These are phyloP conservation scores for Hormaphis cornu DNA, from an alignment of 1,140 invertebrate species.

Conservation along the genomic window DNA sequence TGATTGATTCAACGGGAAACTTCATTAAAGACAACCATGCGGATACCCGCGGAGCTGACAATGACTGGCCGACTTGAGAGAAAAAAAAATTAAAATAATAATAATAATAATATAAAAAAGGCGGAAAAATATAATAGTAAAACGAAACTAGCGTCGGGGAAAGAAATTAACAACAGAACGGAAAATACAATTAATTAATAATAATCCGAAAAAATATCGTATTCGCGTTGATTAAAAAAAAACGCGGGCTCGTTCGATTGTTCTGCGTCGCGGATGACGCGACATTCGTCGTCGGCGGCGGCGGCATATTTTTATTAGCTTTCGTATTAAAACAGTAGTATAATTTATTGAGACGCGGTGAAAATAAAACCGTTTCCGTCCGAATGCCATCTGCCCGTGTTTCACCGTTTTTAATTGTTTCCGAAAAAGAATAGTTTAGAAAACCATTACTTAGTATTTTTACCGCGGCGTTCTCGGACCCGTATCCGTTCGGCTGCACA, in stretches of 20 bases:
- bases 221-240: slow-evolving; percentile 25
- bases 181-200: slow-evolving; percentile 20
- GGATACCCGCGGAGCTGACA: slow-evolving; percentile 23
- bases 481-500: slow-evolving; percentile 1
- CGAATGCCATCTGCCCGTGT: slow-evolving; percentile 26
- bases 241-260: slow-evolving; percentile 20
- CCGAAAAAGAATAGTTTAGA: not conserved
- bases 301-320: slow-evolving; percentile 28
- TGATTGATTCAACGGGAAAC: slow-evolving; percentile 29
- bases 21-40: slow-evolving; percentile 19
- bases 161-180: slow-evolving; percentile 10
- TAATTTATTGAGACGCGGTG: not conserved
- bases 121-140: slow-evolving; percentile 1
- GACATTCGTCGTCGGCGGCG: slow-evolving; percentile 18
- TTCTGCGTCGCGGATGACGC: slow-evolving; percentile 11
- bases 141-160: not conserved
- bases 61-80: slow-evolving; percentile 13
- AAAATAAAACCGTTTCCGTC: slow-evolving; percentile 13
- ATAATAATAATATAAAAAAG: not conserved
- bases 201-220: slow-evolving; percentile 15
- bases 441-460: not conserved
- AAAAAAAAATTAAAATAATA: not conserved
- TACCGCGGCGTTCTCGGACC: not conserved
- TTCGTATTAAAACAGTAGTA: slow-evolving; percentile 23
- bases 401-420: slow-evolving; percentile 31